Conservation (phyloP, 2,797 vertebrate genomes). For the Onychomys torridus region DNA sequence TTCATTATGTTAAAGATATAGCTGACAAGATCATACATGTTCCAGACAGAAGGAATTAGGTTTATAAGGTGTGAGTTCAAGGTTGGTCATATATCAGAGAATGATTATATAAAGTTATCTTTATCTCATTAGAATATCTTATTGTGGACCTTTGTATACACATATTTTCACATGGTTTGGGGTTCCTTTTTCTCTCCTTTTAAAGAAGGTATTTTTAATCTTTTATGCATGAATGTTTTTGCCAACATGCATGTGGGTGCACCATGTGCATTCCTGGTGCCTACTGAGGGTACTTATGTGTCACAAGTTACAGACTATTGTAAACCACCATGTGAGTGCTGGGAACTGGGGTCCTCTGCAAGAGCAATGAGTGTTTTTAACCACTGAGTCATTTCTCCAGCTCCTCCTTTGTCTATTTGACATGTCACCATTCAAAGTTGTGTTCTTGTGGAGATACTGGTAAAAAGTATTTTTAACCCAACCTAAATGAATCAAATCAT, state of each 20-base stretch:
- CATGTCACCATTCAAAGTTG: background rate
- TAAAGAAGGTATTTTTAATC: background rate
- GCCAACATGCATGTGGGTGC: background rate
- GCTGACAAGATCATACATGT: background rate
- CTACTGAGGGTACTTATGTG: background rate
- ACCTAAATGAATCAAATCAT: background rate
- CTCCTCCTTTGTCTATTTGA: background rate
- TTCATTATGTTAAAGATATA: background rate
- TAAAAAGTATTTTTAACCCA: background rate
- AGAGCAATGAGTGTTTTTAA: background rate
- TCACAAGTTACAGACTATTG: background rate
- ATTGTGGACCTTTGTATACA: background rate
- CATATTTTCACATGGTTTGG: background rate
- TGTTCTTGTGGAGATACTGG: constrained; percentile 6
- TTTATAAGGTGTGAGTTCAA: background rate
- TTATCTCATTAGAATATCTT: constrained; percentile 21
- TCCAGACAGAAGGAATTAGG: background rate
- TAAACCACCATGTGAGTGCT: background rate
- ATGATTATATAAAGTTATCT: constrained; percentile 7
- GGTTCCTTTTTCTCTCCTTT: background rate
- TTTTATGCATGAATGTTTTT: background rate
- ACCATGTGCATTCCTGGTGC: background rate
- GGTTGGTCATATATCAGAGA: constrained; percentile 1
- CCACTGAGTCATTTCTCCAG: background rate
- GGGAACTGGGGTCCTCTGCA: background rate